Percentiles rank a stretch among this genome's conserved stretches.
Evolutionary conservation across 2,888 invertebrate species (phyloP).

Genomic region (Erannis defoliaria): DNA sequence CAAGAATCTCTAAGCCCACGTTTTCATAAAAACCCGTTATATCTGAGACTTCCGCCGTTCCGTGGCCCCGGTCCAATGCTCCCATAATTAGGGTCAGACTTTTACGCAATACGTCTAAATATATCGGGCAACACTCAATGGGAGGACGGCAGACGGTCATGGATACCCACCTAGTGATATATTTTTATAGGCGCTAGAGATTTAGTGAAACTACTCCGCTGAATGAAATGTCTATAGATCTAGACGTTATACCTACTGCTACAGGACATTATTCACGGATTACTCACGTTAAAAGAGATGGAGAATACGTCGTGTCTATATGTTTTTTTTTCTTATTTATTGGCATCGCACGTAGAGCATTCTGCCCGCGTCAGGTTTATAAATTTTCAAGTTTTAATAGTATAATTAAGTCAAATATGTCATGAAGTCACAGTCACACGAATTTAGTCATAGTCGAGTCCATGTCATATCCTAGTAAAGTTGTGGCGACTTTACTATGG

Average conservation of each 20-base stretch:
- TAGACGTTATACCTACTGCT: background rate
- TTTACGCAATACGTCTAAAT: slow-evolving; percentile 77
- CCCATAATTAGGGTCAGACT: slow-evolving; percentile 78
- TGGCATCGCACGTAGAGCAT: too few species aligned
- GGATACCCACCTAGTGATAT: slow-evolving; percentile 30
- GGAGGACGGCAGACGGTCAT: slow-evolving; percentile 56
- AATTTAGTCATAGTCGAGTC: too few species aligned
- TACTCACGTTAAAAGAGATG: too few species aligned
- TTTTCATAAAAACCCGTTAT: slow-evolving; percentile 41
- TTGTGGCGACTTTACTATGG: too few species aligned
- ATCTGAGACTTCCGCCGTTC: slow-evolving; percentile 45
- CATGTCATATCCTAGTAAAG: too few species aligned
- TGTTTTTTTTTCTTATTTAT: too few species aligned
- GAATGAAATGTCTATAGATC: background rate
- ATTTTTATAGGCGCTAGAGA: slow-evolving; percentile 13
- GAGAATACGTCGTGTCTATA: too few species aligned
- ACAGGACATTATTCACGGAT: too few species aligned
- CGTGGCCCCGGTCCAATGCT: slow-evolving; percentile 70
- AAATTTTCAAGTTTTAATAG: too few species aligned
- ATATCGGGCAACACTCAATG: slow-evolving; percentile 69
- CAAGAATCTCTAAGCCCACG: slow-evolving; percentile 36
- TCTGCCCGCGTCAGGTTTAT: too few species aligned
- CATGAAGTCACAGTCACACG: too few species aligned
- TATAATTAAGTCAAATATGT: too few species aligned
- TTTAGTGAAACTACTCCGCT: slow-evolving; percentile 7